These are phyloP conservation scores for Craterocephalus amniculus DNA, from an alignment of 2,797 vertebrate species.

Conservation along the genomic window DNA sequence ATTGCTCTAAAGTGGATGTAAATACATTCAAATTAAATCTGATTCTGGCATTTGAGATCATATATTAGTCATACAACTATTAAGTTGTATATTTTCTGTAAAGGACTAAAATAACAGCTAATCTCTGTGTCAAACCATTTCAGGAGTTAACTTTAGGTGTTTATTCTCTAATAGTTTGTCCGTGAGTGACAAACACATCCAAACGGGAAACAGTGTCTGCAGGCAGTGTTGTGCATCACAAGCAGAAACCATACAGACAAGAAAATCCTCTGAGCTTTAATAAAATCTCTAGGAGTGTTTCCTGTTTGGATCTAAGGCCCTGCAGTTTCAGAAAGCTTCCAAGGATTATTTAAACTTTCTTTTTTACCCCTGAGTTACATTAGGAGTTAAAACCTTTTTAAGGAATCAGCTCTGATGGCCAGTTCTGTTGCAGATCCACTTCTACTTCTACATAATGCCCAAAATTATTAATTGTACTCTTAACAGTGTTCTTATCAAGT, in stretches of 20 bases:
- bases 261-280: conserved; percentile 13
- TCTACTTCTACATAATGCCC: neutral
- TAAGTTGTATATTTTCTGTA: neutral
- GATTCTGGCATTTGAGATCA: neutral
- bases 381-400: neutral
- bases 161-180: conserved; percentile 17
- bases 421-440: neutral
- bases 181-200: neutral
- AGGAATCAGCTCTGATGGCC: neutral
- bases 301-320: conserved; percentile 45
- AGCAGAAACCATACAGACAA: conserved; percentile 8
- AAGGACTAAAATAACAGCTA: neutral
- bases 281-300: conserved; percentile 37
- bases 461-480: neutral
- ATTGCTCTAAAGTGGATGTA: neutral
- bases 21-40: neutral
- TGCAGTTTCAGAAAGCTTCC: conserved; percentile 47
- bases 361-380: conserved; percentile 27
- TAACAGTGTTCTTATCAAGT: neutral
- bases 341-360: conserved; percentile 31
- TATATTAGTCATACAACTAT: neutral
- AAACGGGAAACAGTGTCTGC: conserved; percentile 13
- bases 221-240: neutral
- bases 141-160: neutral
- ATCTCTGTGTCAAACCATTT: neutral